These are phyloP conservation scores for Zoanthus sociatus DNA, from an alignment of 92 coral and sea anemone species.

Conservation along the genomic window DNA sequence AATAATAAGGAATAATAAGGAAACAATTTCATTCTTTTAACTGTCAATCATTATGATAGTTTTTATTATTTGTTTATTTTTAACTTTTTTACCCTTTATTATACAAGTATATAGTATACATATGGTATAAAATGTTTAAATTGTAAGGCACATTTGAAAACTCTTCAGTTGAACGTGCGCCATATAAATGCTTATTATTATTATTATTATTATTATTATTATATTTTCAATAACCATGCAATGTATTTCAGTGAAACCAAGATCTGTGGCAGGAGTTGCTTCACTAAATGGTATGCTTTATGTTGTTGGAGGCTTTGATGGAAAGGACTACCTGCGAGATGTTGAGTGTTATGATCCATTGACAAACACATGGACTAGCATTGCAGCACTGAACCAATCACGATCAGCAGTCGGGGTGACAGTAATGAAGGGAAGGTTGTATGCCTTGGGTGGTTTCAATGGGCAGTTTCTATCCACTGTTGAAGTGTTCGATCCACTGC, in stretches of 20 bases:
- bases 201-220: no score
- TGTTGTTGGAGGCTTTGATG: conserved; percentile 96
- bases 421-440: conserved; percentile 92
- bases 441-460: conserved; percentile 90
- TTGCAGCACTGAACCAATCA: conserved; percentile 72
- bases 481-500: conserved; percentile 85
- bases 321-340: conserved; percentile 84
- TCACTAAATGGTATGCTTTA: conserved; percentile 81
- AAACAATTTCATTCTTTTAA: no score
- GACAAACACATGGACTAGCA: conserved; percentile 78
- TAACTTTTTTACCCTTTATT: no score
- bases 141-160: no score
- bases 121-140: no score
- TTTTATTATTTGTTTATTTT: no score
- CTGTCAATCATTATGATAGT: no score
- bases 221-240: no score
- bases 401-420: conserved; percentile 90
- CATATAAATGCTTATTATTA: no score
- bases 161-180: no score
- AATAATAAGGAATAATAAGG: no score
- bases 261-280: conserved; percentile 95
- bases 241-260: conserved; percentile 66
- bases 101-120: no score
- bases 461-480: conserved; percentile 94
- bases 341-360: conserved; percentile 92